A percentile compares a stretch with the other conserved stretches of the same genome.
These are phyloP conservation scores for Drosophila gaucha DNA, from an alignment of 2,888 invertebrate genomes.

Conservation along the genomic window DNA sequence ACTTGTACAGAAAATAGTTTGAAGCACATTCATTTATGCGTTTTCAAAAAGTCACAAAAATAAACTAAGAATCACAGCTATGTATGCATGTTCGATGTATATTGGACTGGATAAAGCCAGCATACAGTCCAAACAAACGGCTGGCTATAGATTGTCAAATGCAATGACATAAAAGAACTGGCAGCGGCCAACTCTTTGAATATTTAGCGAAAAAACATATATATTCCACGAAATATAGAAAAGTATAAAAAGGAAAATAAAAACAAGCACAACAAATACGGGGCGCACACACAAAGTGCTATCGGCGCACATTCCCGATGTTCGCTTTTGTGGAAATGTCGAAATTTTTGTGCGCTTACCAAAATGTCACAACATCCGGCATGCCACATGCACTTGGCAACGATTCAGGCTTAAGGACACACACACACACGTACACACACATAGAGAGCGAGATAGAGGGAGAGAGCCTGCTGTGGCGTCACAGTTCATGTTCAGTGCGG, in stretches of 20 bases:
- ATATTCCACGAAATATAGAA: conserved; percentile 29
- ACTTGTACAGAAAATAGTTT: not conserved
- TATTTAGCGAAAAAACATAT: conserved; percentile 49
- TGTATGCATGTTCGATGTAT: not conserved
- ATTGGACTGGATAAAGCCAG: conserved; percentile 22
- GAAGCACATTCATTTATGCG: too few species aligned
- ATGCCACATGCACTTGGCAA: conserved; percentile 68
- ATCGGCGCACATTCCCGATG: conserved; percentile 46
- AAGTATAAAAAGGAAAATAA: conserved; percentile 1
- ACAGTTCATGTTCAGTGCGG: conserved; percentile 25
- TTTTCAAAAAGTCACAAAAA: not conserved
- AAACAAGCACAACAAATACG: conserved; percentile 22
- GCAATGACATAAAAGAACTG: conserved; percentile 40
- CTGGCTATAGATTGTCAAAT: conserved; percentile 39
- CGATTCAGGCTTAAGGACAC: conserved; percentile 39
- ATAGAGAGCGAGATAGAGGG: not conserved
- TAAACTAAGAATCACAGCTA: conserved; percentile 4
- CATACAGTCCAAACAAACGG: conserved; percentile 29
- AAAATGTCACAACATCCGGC: conserved; percentile 71
- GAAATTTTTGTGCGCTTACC: conserved; percentile 68
- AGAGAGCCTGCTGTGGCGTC: conserved; percentile 18
- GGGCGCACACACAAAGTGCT: conserved; percentile 42
- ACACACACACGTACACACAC: not conserved
- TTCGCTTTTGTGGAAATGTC: conserved; percentile 55
- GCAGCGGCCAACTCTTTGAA: conserved; percentile 58